Evolutionary conservation across 2,113 vertebrate species (phyloP), one percentile per base, ranked within the genome.

Genomic region (Leptodactylus fuscus): DNA sequence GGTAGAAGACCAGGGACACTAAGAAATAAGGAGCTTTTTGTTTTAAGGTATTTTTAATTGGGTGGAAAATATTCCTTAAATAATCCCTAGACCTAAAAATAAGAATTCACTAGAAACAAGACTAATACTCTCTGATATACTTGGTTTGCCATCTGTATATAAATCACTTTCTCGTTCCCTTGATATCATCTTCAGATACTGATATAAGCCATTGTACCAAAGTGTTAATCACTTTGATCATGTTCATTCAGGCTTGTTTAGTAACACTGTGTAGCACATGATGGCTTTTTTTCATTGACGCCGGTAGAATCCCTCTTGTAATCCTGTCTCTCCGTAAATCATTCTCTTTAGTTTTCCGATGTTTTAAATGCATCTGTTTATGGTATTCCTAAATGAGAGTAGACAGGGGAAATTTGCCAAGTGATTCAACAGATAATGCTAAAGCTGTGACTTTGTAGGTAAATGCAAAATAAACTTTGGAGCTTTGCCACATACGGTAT

Each of bases 371-470:
- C 65, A 22, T 38, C 65, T 76, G 73, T 32, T 76, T 29, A 32
- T 29, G 44, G 3, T 51, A 48, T 48, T 49, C 73, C 46, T 76
- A 76, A 76, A 51, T 80, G 5, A 10, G 55, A 60, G 13, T 44
- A 60, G 49, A 44, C 58, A 36, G 12, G 34, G 34, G 49, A 80
- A 80, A 44, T 62, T 41, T 80, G 77, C 32, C 76, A 79, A 69
- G 18, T 15, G 60, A 27, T 34, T 69, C 24, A 49, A 32, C 44
- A 48, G 44, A 34, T 81, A 48, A 51, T 32, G 48, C 32, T 24
- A 82, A 51, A 82, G 29, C 65, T 53, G 65, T 71, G 65, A 41
- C 62, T n/a, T 73, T 58, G 32, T 44, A 83, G 69, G 32, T 83
- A 75, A 75, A 62, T 74, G 24, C n/a, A 75, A 60, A 58, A 62